These are phyloP conservation scores for Drosophila meridiana DNA, from an alignment of 2,888 invertebrate genomes.

Conservation along the genomic window DNA sequence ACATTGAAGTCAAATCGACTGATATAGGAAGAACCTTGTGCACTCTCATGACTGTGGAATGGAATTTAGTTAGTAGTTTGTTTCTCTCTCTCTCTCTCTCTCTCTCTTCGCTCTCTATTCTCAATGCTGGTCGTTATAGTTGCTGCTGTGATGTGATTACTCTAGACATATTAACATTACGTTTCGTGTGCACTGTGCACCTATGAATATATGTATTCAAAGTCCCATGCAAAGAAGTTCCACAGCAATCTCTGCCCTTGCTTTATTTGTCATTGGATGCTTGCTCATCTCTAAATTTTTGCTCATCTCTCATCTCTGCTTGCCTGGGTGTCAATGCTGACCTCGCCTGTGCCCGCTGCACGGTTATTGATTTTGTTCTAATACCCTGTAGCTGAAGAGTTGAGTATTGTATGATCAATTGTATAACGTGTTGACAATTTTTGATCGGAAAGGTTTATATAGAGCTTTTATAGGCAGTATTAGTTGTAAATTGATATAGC, in stretches of 20 bases:
- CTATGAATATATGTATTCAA: conserved; percentile 1
- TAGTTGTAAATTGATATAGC: no score
- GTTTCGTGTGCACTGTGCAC: conserved; percentile 37
- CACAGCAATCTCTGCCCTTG: not conserved
- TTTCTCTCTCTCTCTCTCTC: conserved; percentile 36
- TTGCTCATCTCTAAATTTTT: conserved; percentile 3
- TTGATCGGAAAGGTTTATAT: not conserved
- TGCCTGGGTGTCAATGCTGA: conserved; percentile 67
- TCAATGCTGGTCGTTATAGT: conserved; percentile 43
- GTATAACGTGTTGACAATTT: not conserved
- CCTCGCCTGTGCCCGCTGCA: conserved; percentile 64
- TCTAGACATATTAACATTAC: conserved; percentile 40
- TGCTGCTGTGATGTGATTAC: conserved; percentile 39
- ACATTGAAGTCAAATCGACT: conserved; percentile 54
- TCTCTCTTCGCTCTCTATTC: conserved; percentile 33
- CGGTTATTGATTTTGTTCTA: conserved; percentile 61
- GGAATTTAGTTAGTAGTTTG: conserved; percentile 75
- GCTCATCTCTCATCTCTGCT: conserved; percentile 49
- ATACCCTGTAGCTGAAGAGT: not conserved
- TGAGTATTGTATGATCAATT: not conserved
- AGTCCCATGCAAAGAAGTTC: conserved; percentile 22
- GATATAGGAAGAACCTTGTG: conserved; percentile 85
- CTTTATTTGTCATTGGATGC: not conserved
- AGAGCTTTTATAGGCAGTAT: not conserved
- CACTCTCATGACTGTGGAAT: conserved; percentile 80